Base-by-base conservation (phyloP, 2,888 invertebrate species). In the Melangyna quadrimaculata region DNA sequence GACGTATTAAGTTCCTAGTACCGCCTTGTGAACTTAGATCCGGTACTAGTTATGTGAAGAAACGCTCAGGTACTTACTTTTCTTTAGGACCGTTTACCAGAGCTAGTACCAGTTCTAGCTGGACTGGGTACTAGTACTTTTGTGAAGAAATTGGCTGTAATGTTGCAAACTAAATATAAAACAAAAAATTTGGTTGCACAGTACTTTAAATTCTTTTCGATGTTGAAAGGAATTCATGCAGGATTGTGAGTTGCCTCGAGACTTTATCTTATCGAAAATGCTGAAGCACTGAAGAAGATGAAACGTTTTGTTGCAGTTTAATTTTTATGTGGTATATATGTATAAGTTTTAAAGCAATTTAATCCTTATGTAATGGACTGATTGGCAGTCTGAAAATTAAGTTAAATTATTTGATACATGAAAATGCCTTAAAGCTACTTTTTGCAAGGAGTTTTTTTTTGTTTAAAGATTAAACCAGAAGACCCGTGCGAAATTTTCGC, bases 221-320 rank as follows among this genome's bases (percentile, higher is more conserved):
- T 40, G 61, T 43, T 27, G 27, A 27, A 65, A 78, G 55, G 45
- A 55, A 45, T 70, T 75, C 40, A 74, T 70, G 35, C 51, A 55
- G 53, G 63, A 71, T 83, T 70, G 29, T 27, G 27, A 48, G 32
- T 65, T 53, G 61, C 73, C 63, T 32, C 51, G 10, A 45, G 71
- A 65, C 53, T 63, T 78, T 35, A 71, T 59, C 79, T 79, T 59
- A 74, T 75, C 74, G 79, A 79, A 83, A 79, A 71, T 45, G 70
- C 75, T 73, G 37, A 61, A 59, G 22, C 12, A 69, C 61, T 70
- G 55, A 78, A 57, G 71, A 73, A 69, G 73, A 82, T 78, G 59
- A 78, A 82, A 82, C 71, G 77, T 72, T 82, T 77, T 77, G 77
- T 82, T 71, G 77, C 77, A 75, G 75, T 81, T 74, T 45, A 37